Percentiles rank a stretch among this genome's conserved stretches.
These are phyloP conservation scores for Gambusia yucatana DNA, from an alignment of 2,797 vertebrate species.

Conservation along the genomic window DNA sequence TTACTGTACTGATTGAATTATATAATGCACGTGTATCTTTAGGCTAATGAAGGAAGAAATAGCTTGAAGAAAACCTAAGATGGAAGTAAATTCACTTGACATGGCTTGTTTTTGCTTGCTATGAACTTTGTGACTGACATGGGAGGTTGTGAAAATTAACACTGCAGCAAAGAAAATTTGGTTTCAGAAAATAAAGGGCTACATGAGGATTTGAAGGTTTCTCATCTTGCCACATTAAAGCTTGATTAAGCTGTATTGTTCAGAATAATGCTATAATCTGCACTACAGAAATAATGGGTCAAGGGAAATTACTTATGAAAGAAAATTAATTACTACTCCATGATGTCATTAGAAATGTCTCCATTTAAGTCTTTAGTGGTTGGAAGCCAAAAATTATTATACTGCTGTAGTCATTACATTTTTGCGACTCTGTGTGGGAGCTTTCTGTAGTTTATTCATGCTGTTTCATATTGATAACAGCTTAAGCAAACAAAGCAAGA, in stretches of 20 bases:
- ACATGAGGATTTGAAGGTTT: neutral
- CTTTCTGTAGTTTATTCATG: constrained; percentile 28
- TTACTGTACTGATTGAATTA: neutral
- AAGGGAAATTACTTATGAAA: constrained; percentile 7
- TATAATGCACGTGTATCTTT: neutral
- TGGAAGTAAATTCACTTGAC: neutral
- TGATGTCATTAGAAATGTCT: constrained; percentile 21
- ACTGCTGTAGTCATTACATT: constrained; percentile 15
- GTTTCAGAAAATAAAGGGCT: neutral
- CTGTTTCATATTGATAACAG: constrained; percentile 33
- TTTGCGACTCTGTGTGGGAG: constrained; percentile 23
- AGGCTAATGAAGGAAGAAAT: neutral
- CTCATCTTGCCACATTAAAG: neutral
- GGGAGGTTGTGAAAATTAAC: neutral
- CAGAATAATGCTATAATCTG: neutral
- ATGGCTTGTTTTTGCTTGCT: neutral
- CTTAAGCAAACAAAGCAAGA: constrained; percentile 27
- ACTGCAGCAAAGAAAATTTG: neutral
- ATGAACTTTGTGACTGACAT: neutral
- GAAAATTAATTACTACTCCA: neutral
- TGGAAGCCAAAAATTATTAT: constrained; percentile 15
- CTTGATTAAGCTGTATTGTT: neutral
- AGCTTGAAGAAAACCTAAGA: neutral
- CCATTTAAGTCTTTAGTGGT: constrained; percentile 20
- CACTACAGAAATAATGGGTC: neutral